Base-by-base conservation (phyloP, 2,888 invertebrate species). In the Drosophila demipolita region DNA sequence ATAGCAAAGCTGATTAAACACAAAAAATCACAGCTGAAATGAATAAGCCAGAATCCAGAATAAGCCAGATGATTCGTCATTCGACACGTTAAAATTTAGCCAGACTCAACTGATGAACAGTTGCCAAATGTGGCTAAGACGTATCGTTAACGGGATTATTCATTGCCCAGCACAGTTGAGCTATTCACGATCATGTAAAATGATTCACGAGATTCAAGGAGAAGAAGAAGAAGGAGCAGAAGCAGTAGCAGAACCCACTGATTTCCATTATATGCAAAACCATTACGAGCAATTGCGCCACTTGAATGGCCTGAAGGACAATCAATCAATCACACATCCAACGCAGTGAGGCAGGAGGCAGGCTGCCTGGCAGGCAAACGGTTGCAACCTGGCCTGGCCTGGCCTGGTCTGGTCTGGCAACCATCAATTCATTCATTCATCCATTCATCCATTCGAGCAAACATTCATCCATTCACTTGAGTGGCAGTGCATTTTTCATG, bases 231-330 rank as follows among this genome's bases (percentile, higher is more conserved):
- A n/a, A 29, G n/a, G 15, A 23, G n/a, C n/a, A 15, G n/a, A 15
- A 9, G 49, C 3, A 29, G 32, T 20, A 50, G 60, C 48, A 52
- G 32, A 54, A 67, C 38, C 53, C 62, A 54, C 65, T 77, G 83
- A 85, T 85, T 85, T 83, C 83, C 83, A 83, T 83, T 83, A 81
- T 83, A 85, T 85, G 87, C 83, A 83, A 80, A 85, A 83, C 79
- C 83, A 87, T 87, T 87, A 87, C 83, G 84, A 80, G 75, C 77
- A 86, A 87, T 87, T 87, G 86, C 82, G 69, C 68, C 72, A 73
- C 79, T 81, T 75, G 82, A 83, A 83, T 78, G 69, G 81, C 71
- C 59, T 15, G 32, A 2, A 23, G 70, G 74, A 78, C 82, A 82
- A 83, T 84, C 82, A 82, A 80, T 83, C 82, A 82, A 80, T 83